Evolutionary conservation across 2,888 invertebrate genomes (phyloP), one percentile per base, ranked within the genome.

Genomic region (Nipponacmea schrenckii): DNA sequence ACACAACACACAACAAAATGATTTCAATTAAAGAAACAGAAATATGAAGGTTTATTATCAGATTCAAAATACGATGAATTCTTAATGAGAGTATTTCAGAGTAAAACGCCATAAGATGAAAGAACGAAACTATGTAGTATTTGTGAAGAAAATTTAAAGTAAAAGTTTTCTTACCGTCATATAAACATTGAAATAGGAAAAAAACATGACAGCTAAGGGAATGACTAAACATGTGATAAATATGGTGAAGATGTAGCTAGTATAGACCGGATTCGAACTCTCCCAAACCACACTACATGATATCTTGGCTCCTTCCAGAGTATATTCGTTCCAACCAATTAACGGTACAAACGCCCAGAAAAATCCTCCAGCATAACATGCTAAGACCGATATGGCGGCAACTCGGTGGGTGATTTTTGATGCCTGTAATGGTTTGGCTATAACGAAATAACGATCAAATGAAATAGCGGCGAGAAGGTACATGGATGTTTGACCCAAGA

Each of bases 311-410:
- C 76, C 76, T 67, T 86, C 86, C 48, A 80, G 71, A 3, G 74
- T 79, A 65, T 82, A 86, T n/a, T 74, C 72, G 68, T 81, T 84
- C 84, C 84, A 84, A 4, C 86, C 86, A 20, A 85, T 66, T 17
- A 83, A 70, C 2, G 86, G 86, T n/a, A 83, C 46, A 1, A 74
- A 65, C 0, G 84, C 76, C 84, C 84, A 86, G 17, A 84, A 56
- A 12, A 83, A 71, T 0, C 82, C 83, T 7, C 72, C 69, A 2
- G 74, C 50, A 68, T 75, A 80, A 62, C 84, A 84, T 0, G 70
- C 48, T 0, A 69, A 26, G 14, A 83, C 73, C 15, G 71, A 56
- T 1, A 74, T 31, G 15, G 67, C 68, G n/a, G 82, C 81, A 24
- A 81, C 78, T 31, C 77, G 71, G 20, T 73, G 69, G 1, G 81